phyloP scores from a whole-genome alignment of 1,140 invertebrate genomes.

The Ips nitidus region DNA sequence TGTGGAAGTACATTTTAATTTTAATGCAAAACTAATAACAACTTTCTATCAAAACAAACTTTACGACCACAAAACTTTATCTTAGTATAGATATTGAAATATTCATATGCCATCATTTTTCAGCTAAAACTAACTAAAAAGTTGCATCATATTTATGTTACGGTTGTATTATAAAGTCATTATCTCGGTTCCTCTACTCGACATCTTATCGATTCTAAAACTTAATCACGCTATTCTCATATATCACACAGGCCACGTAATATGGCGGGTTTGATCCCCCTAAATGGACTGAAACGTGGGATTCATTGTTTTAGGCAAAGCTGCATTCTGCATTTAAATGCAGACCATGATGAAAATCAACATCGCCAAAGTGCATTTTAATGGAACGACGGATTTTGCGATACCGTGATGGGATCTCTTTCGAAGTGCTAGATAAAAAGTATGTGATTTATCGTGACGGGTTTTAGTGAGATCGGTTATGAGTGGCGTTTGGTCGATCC shows the following conservation, averaged over 20 bases:
- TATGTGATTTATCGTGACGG: no score
- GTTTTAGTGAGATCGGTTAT: no score
- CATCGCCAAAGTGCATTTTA: constrained; percentile 3
- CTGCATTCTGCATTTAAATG: constrained; percentile 3
- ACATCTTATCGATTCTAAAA: constrained; percentile 3
- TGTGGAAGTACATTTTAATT: no score
- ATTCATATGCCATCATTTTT: no score
- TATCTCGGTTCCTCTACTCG: background rate
- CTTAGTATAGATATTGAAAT: no score
- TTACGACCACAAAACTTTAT: no score
- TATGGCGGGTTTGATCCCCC: constrained; percentile 5
- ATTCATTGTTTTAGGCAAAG: constrained; percentile 5
- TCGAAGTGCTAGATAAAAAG: no score
- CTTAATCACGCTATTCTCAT: constrained; percentile 3
- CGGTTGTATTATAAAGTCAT: background rate
- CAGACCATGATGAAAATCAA: constrained; percentile 4
- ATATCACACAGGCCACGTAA: background rate
- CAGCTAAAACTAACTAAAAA: no score
- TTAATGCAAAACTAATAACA: no score
- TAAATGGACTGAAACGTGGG: constrained; percentile 4
- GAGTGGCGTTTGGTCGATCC: no score
- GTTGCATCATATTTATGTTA: background rate
- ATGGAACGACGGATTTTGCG: background rate
- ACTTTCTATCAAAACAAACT: no score
- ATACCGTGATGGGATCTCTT: background rate